Conservation (phyloP, 2,113 vertebrate genomes). For the Petaurus breviceps region DNA sequence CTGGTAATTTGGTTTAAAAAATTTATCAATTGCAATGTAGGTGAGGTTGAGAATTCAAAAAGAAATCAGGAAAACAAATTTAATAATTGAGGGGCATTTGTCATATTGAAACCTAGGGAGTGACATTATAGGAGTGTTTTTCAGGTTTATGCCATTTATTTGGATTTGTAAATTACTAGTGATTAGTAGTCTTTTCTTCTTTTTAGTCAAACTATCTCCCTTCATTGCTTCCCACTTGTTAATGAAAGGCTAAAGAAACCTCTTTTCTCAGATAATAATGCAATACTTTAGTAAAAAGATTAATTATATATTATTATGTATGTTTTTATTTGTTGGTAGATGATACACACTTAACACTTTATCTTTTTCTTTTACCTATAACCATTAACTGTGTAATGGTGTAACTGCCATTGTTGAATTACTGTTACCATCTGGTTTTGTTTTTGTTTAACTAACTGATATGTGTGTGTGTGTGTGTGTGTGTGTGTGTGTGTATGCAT, state of each 20-base stretch:
- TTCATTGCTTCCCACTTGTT: background rate
- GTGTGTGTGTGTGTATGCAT: background rate
- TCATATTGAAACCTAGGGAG: background rate
- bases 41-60: background rate
- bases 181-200: constrained; percentile 32
- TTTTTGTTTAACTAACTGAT: constrained; percentile 12
- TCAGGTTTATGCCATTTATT: background rate
- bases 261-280: background rate
- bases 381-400: constrained; percentile 2
- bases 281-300: background rate
- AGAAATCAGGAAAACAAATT: background rate
- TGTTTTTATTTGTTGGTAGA: background rate
- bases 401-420: constrained; percentile 35
- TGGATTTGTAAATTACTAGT: background rate
- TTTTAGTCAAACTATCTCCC: background rate
- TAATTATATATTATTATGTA: background rate
- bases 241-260: constrained; percentile 17
- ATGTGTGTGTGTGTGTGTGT: background rate
- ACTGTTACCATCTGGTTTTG: constrained; percentile 10
- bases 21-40: background rate
- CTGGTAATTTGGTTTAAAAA: constrained; percentile 6
- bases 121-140: background rate
- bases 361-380: background rate
- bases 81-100: background rate
- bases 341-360: background rate